Evolutionary conservation across 2,888 invertebrate genomes (phyloP), one percentile per base, ranked within the genome.

Genomic region (Ormyrus nitidulus): DNA sequence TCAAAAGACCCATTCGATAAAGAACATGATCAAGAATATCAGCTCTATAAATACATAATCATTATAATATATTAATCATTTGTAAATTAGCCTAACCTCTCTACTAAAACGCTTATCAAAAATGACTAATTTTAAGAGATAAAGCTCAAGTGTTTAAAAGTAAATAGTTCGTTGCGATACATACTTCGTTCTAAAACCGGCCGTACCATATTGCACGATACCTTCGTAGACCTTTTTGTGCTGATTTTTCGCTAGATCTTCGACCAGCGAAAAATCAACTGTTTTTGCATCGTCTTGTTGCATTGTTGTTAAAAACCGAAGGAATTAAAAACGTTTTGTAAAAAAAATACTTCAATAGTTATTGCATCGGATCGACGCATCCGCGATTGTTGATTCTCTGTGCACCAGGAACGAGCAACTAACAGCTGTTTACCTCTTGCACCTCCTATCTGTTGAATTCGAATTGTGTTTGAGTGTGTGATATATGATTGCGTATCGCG

Each of bases 1-100:
- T 98, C 85, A 99, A 91, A 51, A 99, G 91, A 5, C 99, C 99
- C 96, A 99, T 97, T 75, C 99, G 94, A 90, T 96, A 99, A 91
- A 98, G 94, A 44, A 99, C 96, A 93, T 98, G 97, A 85, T 96
- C 96, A 87, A 99, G 92, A 81, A 94, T 92, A 83, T 93, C 94
- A 56, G 97, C 97, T 89, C 98, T 98, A 91, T 71, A 93, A 93
- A 19, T 46, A 51, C 9, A 2, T 13, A 88, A 84, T 87, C 19
- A 81, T 83, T 83, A 78, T 62, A 68, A 71, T 58, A 79, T 11
- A 46, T 10, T 53, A n/a, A 59, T 13, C 19, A 13, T 69, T 56
- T 11, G 8, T 54, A 51, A 54, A 19, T n/a, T 53, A 10, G 10
- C 11, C n/a, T 49, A 56, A n/a, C 2, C 48, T 13, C 9, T 34